A percentile compares a stretch with the other conserved stretches of the same genome.
These are phyloP conservation scores for Zophobas morio DNA, from an alignment of 1,140 invertebrate species.

Conservation along the genomic window DNA sequence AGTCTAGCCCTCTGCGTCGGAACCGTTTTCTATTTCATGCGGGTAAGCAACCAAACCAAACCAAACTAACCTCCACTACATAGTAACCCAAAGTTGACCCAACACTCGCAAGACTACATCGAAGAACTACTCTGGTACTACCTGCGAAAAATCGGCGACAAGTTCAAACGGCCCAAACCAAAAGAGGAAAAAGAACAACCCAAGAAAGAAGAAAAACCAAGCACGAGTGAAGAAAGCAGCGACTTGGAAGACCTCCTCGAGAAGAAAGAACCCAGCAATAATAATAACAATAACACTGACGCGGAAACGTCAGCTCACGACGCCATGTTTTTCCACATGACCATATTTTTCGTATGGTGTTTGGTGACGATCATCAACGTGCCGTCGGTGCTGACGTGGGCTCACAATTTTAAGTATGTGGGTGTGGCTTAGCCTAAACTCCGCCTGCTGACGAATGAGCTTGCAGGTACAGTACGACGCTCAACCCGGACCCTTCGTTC, in stretches of 20 bases:
- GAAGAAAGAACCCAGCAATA: slow-evolving; percentile 29
- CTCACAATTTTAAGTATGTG: slow-evolving; percentile 75
- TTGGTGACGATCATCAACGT: slow-evolving; percentile 71
- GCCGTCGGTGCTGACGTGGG: slow-evolving; percentile 74
- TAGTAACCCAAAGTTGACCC: slow-evolving; percentile 70
- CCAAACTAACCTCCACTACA: neutral
- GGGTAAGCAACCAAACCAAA: slow-evolving; percentile 64
- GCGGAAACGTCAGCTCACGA: slow-evolving; percentile 56
- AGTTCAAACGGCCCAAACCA: slow-evolving; percentile 56
- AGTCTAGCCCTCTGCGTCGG: slow-evolving; percentile 70
- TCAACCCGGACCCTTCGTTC: slow-evolving; percentile 71
- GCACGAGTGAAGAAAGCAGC: neutral
- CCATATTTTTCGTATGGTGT: slow-evolving; percentile 73
- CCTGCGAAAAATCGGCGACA: slow-evolving; percentile 68
- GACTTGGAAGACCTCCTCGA: slow-evolving; percentile 4
- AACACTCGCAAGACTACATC: slow-evolving; percentile 82
- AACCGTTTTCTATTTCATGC: slow-evolving; percentile 72
- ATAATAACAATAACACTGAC: slow-evolving; percentile 30
- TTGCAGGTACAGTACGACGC: slow-evolving; percentile 68
- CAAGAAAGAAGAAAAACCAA: slow-evolving; percentile 15
- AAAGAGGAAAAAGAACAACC: slow-evolving; percentile 18
- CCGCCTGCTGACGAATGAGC: neutral
- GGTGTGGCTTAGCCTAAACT: slow-evolving; percentile 52
- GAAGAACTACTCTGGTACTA: slow-evolving; percentile 76
- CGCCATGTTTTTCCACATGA: slow-evolving; percentile 74